Percentiles rank a stretch among this genome's conserved stretches.
phyloP scores from a whole-genome alignment of 2,113 vertebrate species.

The Pantherophis guttatus region DNA sequence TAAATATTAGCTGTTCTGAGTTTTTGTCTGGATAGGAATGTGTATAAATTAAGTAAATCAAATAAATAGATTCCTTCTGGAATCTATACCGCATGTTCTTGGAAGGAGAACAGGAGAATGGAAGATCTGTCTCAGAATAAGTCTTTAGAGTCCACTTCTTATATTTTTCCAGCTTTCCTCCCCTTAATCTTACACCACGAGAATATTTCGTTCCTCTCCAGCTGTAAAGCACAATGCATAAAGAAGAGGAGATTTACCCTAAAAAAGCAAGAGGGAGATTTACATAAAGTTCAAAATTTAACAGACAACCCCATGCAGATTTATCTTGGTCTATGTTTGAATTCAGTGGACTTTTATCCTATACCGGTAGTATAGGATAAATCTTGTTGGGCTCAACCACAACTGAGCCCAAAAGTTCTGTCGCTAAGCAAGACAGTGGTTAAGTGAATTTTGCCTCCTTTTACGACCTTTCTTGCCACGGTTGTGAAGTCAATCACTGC shows the following conservation, averaged over 20 bases:
- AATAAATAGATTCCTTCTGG: neutral
- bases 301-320: neutral
- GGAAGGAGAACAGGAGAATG: neutral
- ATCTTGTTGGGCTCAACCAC: too few relatives aligned
- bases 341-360: neutral
- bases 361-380: too few relatives aligned
- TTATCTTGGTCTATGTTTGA: neutral
- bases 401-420: neutral
- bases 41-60: neutral
- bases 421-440: neutral
- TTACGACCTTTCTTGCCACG: neutral
- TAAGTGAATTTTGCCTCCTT: neutral
- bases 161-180: neutral
- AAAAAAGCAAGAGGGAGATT: neutral
- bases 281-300: neutral
- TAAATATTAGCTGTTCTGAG: neutral
- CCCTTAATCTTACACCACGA: neutral
- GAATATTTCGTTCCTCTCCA: neutral
- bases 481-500: too few relatives aligned
- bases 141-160: neutral
- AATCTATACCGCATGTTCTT: neutral
- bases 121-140: neutral
- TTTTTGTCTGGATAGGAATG: neutral
- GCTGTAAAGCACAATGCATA: neutral
- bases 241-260: neutral